Evolutionary conservation across 2,888 invertebrate species (phyloP), one percentile per base, ranked within the genome.

Genomic region (Epiblema foenella): DNA sequence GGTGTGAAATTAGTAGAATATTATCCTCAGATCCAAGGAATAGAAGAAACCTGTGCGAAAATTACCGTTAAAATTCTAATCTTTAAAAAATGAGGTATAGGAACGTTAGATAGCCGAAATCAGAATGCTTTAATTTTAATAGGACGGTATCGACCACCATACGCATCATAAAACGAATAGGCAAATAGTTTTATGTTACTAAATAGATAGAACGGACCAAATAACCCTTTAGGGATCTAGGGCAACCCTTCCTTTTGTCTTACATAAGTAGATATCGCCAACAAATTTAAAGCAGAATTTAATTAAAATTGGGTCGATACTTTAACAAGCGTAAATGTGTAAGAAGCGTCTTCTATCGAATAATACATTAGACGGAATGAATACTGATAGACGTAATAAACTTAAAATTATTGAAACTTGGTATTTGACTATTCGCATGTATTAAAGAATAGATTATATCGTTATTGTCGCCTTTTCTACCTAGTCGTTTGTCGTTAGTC

Each of bases 271-370:
- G 51, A 54, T 54, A 64, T 64, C 20, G 20, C 54, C 39, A 52
- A 54, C 64, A 64, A 64, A 64, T 64, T 64, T 39, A 52, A 64
- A 64, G 39, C 64, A 64, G 64, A 64, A 64, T 64, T 64, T 64
- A 64, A 64, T 64, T 64, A 64, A 64, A 64, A 64, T 37, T 20
- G 52, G 63, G 52, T 39, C n/a, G 52, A 39, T 49, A 39, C 60
- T 15, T 64, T 64, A 64, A 62, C 33, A 62, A 62, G 33, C 49
- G 42, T 11, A 49, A 60, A 46, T 46, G 60, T n/a, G 4, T 63
- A 51, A 63, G 49, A 51, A 63, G 29, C 62, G 49, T 49, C 15
- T n/a, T 51, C 15, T 33, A 33, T 33, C 33, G 9, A 29, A 56
- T 29, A 52, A 64, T 64, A 11, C 39, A 64, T 54, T 54, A 9